These are phyloP conservation scores for Meteorus sp. DNA, from an alignment of 1,140 invertebrate species.

Conservation along the genomic window DNA sequence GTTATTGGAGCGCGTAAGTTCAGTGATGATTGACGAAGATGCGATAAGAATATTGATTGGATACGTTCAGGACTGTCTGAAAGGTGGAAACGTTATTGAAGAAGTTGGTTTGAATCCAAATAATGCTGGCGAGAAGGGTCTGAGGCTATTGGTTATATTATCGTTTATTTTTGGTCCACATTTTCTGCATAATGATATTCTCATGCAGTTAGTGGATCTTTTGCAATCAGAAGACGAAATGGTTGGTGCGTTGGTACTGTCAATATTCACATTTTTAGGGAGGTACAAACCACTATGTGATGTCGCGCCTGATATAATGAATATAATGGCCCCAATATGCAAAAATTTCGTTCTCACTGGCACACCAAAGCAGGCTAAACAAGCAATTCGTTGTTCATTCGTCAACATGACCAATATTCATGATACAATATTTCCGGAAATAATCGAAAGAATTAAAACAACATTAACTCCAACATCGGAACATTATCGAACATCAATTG, in stretches of 20 bases:
- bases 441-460: conserved; percentile 79
- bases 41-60: conserved; percentile 68
- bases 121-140: conserved; percentile 79
- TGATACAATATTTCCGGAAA: conserved; percentile 81
- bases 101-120: conserved; percentile 77
- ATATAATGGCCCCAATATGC: conserved; percentile 79
- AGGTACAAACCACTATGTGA: conserved; percentile 82
- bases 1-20: conserved; percentile 89
- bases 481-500: conserved; percentile 90
- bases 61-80: conserved; percentile 66
- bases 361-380: conserved; percentile 94
- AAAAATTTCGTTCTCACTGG: conserved; percentile 85
- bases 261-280: conserved; percentile 84
- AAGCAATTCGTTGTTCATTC: conserved; percentile 89
- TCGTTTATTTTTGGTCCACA: conserved; percentile 91
- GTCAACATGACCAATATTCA: conserved; percentile 82
- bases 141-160: conserved; percentile 80
- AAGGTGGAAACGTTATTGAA: conserved; percentile 69
- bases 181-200: conserved; percentile 84
- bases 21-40: conserved; percentile 91
- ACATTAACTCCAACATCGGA: conserved; percentile 78
- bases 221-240: conserved; percentile 80
- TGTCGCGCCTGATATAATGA: conserved; percentile 70
- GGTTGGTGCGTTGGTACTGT: conserved; percentile 79
- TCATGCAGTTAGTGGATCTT: conserved; percentile 77